Conservation (phyloP, 2,888 invertebrate species). For the Aphidius colemani region DNA sequence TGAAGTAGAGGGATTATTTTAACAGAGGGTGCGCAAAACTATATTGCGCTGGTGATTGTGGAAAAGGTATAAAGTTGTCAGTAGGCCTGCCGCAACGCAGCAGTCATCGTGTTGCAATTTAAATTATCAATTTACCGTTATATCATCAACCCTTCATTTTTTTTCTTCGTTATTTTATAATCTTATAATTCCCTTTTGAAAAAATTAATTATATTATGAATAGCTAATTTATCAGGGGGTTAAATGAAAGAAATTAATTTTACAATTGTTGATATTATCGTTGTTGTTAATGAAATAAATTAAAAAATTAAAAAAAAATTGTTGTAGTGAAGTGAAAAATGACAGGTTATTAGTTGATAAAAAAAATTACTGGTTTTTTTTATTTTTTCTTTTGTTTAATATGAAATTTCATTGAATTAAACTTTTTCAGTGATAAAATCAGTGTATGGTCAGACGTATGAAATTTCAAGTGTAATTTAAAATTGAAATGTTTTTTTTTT, state of each 20-base stretch:
- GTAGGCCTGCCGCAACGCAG: slow-evolving; percentile 55
- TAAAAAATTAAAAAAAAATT: no score
- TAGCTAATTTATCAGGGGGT: no score
- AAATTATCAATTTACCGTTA: not conserved
- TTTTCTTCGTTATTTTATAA: no score
- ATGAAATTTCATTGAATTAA: not conserved
- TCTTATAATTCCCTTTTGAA: not conserved
- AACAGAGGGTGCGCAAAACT: slow-evolving; percentile 42
- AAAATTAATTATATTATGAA: no score
- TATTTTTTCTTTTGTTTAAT: no score
- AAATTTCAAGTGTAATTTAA: not conserved
- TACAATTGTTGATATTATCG: no score
- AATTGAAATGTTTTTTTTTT: not conserved
- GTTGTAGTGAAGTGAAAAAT: no score
- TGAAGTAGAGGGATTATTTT: slow-evolving; percentile 14
- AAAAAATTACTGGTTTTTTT: no score
- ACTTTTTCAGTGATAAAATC: not conserved
- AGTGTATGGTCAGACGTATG: not conserved
- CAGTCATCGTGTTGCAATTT: slow-evolving; percentile 45
- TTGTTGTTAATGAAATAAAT: not conserved
- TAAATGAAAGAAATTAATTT: not conserved
- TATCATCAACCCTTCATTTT: no score
- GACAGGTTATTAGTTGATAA: no score
- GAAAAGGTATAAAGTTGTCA: slow-evolving; percentile 44
- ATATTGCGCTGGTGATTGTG: slow-evolving; percentile 41